Base-by-base conservation (phyloP, 1,140 invertebrate species). In the Procambarus clarkii region DNA sequence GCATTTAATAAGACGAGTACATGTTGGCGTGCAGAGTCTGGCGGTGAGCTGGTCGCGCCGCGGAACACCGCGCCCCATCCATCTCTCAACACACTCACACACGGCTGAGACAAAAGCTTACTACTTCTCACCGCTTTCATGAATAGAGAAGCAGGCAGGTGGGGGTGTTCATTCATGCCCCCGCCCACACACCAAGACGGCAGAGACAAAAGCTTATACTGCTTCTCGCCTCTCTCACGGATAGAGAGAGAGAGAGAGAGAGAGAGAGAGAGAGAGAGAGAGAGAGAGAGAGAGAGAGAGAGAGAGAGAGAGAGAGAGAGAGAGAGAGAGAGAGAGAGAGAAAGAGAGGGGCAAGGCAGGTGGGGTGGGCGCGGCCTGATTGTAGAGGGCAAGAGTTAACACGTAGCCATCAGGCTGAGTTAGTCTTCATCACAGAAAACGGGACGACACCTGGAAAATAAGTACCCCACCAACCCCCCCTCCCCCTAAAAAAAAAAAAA, bases 401-500 rank as follows among this genome's bases (percentile, higher is more conserved):
- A 85, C 83, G 15, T 74, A 7, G 44, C 83, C 64, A 85, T 85
- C 64, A 71, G 64, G 15, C 11, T 48, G 64, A 44, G 46, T 85
- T 85, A 74, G 64, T 48, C 69, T 64, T 18, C 83, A 85, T 71
- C 83, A 74, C 64, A 85, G 21, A 46, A 85, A 85, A 85, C n/a
- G 64, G 83, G 15, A 74, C 45, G 83, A 85, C 83, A 85, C 21
- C 83, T 50, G 83, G 83, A 85, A 85, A 85, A 85, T 85, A 76
- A 84, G 82, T n/a, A 60, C 82, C 82, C 82, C 44, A 44, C 8
- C 44, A 48, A 24, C 24, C 24, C 18, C 60, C 60, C 18, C 18
- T 21, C 13, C 60, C 11, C 21, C 13, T 4, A 64, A 11, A 64
- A 4, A 21, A 64, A 64, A 21, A 13, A 54, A 1, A 3, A 64